Conservation (phyloP, 2,888 invertebrate species). For the Saturnia japonica region DNA sequence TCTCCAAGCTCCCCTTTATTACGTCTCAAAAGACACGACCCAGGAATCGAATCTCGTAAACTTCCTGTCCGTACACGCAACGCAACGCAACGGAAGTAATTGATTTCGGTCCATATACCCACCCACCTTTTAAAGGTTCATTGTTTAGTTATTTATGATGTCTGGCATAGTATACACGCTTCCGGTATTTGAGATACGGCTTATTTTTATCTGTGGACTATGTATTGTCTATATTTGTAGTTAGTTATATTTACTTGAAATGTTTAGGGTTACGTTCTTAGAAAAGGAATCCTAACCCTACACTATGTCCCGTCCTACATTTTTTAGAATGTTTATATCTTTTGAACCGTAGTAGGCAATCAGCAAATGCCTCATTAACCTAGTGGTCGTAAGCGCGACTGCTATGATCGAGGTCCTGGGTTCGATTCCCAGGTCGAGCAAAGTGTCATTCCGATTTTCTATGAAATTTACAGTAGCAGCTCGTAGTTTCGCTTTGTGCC, state of each 20-base stretch:
- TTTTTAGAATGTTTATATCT: no score
- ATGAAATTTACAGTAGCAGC: no score
- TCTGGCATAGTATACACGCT: background rate
- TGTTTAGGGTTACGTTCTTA: background rate
- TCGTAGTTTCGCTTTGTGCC: no score
- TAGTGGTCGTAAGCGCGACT: no score
- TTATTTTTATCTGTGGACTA: background rate
- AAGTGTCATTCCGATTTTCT: no score
- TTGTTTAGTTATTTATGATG: conserved; percentile 12
- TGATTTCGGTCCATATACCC: conserved; percentile 33
- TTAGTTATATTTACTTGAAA: background rate
- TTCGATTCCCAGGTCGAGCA: no score
- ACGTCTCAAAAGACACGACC: conserved; percentile 6
- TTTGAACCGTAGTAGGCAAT: no score
- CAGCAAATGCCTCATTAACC: no score
- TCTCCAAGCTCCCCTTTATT: background rate
- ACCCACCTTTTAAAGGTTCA: conserved; percentile 19
- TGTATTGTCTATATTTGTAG: background rate
- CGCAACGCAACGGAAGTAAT: conserved; percentile 35
- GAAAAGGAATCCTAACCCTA: no score
- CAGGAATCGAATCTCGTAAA: conserved; percentile 14
- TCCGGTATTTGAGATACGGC: background rate
- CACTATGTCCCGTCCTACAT: no score
- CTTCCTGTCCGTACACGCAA: background rate
- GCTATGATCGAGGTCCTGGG: no score